Evolutionary conservation across 1,140 invertebrate genomes (phyloP), one percentile per base, ranked within the genome.

Genomic region (Forficula auricularia): DNA sequence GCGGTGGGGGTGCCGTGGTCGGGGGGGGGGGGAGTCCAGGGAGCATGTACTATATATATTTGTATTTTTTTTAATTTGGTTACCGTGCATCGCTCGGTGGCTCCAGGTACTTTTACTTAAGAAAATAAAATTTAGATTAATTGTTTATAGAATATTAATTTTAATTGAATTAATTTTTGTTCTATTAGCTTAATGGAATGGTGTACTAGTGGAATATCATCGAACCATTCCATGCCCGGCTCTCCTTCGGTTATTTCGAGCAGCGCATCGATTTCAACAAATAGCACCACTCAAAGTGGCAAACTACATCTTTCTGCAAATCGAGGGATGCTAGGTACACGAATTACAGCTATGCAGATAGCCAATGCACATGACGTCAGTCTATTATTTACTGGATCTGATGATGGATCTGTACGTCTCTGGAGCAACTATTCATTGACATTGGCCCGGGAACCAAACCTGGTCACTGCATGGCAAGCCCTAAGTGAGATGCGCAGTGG

Each of bases 361-460:
- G 61, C 94, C n/a, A 94, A 96, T 65, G 69, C 79, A 40, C 87
- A 92, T 56, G 82, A 89, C 56, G 67, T 75, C 42, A 67, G 77
- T 19, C 59, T 87, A 45, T 60, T 87, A 16, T 67, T 84, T 60
- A 68, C 75, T 30, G 79, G 76, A 40, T 68, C 72, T 48, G 82
- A 87, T 58, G 79, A 86, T 59, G 85, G 85, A 20, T 70, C 77
- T 37, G 66, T 90, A 13, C 67, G 77, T 51, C 56, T 90, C 8
- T 89, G 72, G 73, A 64, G 59, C 41, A 62, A 72, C 19, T 64
- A 59, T 40, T 3, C 46, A 47, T 16, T 57, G 59, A 13, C 45
- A 60, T 3, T 54, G 45, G 33, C 58, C 22, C 59, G 62, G 39
- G 72, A 74, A 57, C 73, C 75, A 9, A 57, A 69, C 45, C 62